Conservation (phyloP, 2,113 vertebrate species). For the Strix uralensis region DNA sequence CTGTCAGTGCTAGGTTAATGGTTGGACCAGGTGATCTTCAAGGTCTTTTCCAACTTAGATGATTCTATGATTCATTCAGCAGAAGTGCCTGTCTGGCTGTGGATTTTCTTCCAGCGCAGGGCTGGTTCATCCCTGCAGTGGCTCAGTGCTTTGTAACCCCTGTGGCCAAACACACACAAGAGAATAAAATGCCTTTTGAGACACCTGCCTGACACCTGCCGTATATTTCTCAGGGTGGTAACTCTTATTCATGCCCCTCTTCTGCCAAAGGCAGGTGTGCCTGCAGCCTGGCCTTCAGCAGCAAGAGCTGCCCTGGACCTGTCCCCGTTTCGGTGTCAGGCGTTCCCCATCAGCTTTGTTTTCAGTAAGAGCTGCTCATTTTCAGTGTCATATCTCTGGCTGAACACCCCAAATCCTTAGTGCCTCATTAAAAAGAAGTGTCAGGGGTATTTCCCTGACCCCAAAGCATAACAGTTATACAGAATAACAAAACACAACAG, state of each 20-base stretch:
- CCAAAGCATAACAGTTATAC: not conserved
- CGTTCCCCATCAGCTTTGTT: not conserved
- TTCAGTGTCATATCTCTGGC: not conserved
- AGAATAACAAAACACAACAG: not conserved
- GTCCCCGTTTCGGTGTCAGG: too few relatives aligned
- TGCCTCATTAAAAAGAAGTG: not conserved
- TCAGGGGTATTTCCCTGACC: not conserved
- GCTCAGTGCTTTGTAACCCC: not conserved
- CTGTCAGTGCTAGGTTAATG: too few relatives aligned
- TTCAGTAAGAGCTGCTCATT: not conserved
- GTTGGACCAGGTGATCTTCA: too few relatives aligned
- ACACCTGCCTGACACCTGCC: not conserved
- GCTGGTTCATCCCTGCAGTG: not conserved
- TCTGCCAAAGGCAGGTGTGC: not conserved
- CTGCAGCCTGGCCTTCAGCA: not conserved
- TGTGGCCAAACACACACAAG: accelerated
- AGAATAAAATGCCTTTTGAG: not conserved
- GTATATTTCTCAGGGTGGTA: not conserved
- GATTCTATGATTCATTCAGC: too few relatives aligned
- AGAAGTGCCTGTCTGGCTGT: not conserved
- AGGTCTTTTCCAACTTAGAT: too few relatives aligned
- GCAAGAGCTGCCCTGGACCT: not conserved
- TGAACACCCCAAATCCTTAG: not conserved
- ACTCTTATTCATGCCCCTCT: not conserved
- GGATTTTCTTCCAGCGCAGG: accelerated